A percentile compares a stretch with the other conserved stretches of the same genome.
Evolutionary conservation across 1,140 invertebrate genomes (phyloP).

Genomic region (Sycobia sp.): DNA sequence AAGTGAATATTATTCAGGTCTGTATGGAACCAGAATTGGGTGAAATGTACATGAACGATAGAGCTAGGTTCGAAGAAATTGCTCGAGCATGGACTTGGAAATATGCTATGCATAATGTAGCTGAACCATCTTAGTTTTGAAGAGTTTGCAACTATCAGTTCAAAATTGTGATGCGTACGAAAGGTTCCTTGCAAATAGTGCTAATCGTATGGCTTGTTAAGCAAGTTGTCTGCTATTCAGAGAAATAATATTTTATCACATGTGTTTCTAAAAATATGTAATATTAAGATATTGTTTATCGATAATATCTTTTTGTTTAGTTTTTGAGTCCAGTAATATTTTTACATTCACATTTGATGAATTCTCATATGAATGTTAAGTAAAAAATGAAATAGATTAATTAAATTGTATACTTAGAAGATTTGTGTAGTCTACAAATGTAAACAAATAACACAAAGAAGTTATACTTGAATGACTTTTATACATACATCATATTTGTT

Average conservation of each 20-base stretch:
- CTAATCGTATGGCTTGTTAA: constrained; percentile 32
- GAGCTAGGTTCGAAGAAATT: constrained; percentile 78
- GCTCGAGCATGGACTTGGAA: constrained; percentile 90
- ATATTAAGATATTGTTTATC: constrained; percentile 24
- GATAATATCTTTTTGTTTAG: constrained; percentile 17
- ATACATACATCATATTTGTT: constrained; percentile 21
- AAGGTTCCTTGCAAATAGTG: constrained; percentile 32
- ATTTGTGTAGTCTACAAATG: constrained; percentile 14
- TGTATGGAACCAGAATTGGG: constrained; percentile 92
- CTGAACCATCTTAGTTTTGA: constrained; percentile 58
- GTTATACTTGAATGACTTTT: constrained; percentile 20
- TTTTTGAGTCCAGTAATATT: constrained; percentile 15
- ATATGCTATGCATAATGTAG: constrained; percentile 88
- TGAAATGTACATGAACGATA: constrained; percentile 78
- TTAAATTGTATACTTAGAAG: constrained; percentile 6
- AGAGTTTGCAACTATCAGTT: constrained; percentile 19
- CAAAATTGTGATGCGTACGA: constrained; percentile 33
- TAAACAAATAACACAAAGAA: constrained; percentile 12
- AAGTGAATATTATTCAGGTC: constrained; percentile 61
- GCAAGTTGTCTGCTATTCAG: constrained; percentile 19
- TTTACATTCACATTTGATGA: constrained; percentile 21
- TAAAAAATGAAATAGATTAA: constrained; percentile 6
- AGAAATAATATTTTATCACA: constrained; percentile 35
- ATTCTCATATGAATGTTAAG: constrained; percentile 13
- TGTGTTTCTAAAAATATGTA: constrained; percentile 16